Evolutionary conservation across 1,140 invertebrate species (phyloP), one percentile per base, ranked within the genome.

Genomic region (Bursaphelenchus mucronatus): DNA sequence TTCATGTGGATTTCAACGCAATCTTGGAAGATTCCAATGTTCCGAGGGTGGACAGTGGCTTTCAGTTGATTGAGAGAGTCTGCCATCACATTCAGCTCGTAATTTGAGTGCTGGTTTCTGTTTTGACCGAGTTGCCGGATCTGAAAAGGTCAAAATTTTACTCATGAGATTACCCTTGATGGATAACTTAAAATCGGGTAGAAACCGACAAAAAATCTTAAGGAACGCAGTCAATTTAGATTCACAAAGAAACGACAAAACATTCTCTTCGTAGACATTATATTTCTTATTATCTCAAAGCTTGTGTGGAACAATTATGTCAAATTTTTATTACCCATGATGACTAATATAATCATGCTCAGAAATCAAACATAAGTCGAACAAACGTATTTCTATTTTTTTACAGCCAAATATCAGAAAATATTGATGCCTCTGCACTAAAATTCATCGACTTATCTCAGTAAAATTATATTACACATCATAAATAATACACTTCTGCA

Each of bases 41-140:
- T 73, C 43, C 51, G 21, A 17, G 71, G 62, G 0, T 45, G 46
- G 44, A 73, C 57, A 11, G 67, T 51, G 5, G 47, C 11, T 6
- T 75, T 74, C 17, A 73, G 64, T 59, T 73, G 67, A 30, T 71
- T 76, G 41, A 73, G 39, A 9, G 71, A 75, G 44, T 73, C 71
- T 10, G 51, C 69, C n/a, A 73, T 47, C 8, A 76, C 53, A 58
- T 61, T 76, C 47, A 67, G 56, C n/a, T 68, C 73, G 41, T 43
- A 74, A 13, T 50, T 51, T n/a, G 55, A 45, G 53, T 62, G 68
- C 13, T 51, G 71, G 39, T 76, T 71, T 15, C 71, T 70, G 44
- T 75, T 52, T 6, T 43, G 30, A 3, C 71, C 71, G 21, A 73
- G 74, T 43, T 47, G 49, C 46, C 68, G 57, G 21, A 73, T 50